phyloP scores from a whole-genome alignment of 2,113 vertebrate species.

The Spilogale gracilis region DNA sequence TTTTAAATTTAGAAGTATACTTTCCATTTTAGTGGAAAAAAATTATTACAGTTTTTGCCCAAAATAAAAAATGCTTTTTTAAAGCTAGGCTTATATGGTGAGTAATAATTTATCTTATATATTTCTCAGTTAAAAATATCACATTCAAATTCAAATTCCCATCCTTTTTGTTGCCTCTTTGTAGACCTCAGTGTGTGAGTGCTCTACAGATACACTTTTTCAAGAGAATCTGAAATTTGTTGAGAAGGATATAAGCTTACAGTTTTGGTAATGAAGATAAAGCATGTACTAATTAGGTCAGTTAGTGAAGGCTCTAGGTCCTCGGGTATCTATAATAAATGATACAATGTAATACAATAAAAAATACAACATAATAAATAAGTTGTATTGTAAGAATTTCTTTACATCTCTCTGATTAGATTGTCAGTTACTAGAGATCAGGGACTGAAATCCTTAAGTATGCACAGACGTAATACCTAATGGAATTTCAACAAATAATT shows the following conservation, averaged over 20 bases:
- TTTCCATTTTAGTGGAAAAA: conserved; percentile 40
- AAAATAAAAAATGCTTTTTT: conserved; percentile 31
- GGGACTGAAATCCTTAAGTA: background rate
- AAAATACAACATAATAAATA: background rate
- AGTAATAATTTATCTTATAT: background rate
- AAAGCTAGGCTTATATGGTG: background rate
- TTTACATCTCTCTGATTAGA: background rate
- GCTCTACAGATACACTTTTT: background rate
- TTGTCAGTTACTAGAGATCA: background rate
- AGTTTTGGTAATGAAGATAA: conserved; percentile 40
- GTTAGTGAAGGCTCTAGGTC: background rate
- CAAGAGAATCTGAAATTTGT: background rate
- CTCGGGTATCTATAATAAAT: background rate
- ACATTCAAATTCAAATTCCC: background rate
- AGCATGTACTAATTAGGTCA: background rate
- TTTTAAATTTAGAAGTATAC: background rate
- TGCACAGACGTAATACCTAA: background rate
- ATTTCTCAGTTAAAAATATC: conserved; percentile 22
- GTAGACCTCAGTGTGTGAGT: background rate
- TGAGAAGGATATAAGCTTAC: background rate
- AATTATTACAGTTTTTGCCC: conserved; percentile 11
- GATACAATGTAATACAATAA: too few species aligned
- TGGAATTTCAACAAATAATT: conserved; percentile 41
- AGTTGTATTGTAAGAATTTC: background rate
- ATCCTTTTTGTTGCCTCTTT: background rate